Evolutionary conservation across 2,888 invertebrate genomes (phyloP).

Genomic region (Cantharis rufa): DNA sequence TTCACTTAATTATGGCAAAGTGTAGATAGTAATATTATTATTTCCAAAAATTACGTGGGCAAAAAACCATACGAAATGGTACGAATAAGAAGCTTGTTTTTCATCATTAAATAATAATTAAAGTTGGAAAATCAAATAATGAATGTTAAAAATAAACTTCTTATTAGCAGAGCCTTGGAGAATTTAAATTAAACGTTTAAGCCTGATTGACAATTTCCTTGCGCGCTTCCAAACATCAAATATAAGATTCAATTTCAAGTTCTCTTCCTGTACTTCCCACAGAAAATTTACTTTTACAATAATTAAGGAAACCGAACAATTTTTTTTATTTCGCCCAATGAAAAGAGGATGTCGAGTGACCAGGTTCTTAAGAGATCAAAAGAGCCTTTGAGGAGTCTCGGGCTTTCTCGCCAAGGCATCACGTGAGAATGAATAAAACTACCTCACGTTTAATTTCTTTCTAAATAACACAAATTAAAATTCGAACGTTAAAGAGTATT

Average conservation of each 20-base stretch:
- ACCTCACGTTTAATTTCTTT: background rate
- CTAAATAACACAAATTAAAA: background rate
- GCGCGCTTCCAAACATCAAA: conserved; percentile 1
- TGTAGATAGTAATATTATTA: conserved; percentile 6
- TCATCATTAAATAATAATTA: background rate
- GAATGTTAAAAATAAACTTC: background rate
- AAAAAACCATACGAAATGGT: conserved; percentile 4
- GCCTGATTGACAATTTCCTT: conserved; percentile 3
- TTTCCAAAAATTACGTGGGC: conserved; percentile 21
- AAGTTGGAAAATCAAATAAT: background rate
- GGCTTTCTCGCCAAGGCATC: background rate
- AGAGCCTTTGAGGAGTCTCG: background rate
- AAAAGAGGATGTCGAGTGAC: background rate
- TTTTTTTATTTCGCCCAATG: background rate
- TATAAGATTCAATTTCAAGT: conserved; percentile 2
- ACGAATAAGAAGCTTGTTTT: background rate
- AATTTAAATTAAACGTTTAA: conserved; percentile 3
- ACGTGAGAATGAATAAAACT: background rate
- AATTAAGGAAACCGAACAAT: background rate
- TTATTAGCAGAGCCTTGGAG: background rate
- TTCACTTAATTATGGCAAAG: conserved; percentile 22
- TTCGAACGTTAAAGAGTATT: background rate
- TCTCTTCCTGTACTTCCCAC: background rate
- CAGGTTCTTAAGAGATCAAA: background rate
- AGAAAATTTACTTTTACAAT: background rate